Conservation (phyloP, 1,140 invertebrate species). For the Lordiphosa clarofinis region DNA sequence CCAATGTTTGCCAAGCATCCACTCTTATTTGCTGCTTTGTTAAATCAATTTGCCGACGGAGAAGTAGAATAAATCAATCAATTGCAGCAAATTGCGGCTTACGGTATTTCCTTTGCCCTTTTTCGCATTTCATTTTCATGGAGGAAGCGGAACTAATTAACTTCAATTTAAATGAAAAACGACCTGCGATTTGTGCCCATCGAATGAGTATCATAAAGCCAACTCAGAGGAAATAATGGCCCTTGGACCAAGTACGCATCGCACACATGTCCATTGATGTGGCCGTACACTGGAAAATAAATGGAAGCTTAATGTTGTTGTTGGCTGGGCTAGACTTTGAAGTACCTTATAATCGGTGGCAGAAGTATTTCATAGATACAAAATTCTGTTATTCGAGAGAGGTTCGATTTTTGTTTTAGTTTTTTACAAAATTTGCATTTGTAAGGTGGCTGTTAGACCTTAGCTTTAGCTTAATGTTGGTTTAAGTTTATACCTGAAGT, state of each 20-base stretch:
- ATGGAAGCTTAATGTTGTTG: too few species aligned
- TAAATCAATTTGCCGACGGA: conserved; percentile 41
- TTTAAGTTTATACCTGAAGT: too few species aligned
- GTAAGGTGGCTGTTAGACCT: too few species aligned
- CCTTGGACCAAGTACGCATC: neutral
- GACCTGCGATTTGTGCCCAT: conserved; percentile 69
- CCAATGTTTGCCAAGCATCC: conserved; percentile 13
- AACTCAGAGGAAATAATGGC: conserved; percentile 61
- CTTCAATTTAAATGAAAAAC: conserved; percentile 77
- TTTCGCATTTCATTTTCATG: conserved; percentile 18
- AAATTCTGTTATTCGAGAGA: too few species aligned
- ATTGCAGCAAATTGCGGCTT: conserved; percentile 33
- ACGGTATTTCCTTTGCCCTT: conserved; percentile 35
- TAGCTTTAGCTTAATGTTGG: too few species aligned
- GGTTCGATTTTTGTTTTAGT: too few species aligned
- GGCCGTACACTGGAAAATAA: too few species aligned
- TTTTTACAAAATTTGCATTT: too few species aligned
- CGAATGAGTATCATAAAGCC: conserved; percentile 71
- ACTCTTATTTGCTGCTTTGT: conserved; percentile 38
- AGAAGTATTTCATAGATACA: too few species aligned
- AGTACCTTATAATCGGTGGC: too few species aligned
- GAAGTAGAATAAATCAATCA: conserved; percentile 49
- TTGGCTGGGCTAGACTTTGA: too few species aligned
- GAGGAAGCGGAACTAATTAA: conserved; percentile 67
- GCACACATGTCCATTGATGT: conserved; percentile 30